A percentile compares a stretch with the other conserved stretches of the same genome.
These are phyloP conservation scores for Trachelus stipa DNA, from an alignment of 2,888 invertebrate species.

Conservation along the genomic window DNA sequence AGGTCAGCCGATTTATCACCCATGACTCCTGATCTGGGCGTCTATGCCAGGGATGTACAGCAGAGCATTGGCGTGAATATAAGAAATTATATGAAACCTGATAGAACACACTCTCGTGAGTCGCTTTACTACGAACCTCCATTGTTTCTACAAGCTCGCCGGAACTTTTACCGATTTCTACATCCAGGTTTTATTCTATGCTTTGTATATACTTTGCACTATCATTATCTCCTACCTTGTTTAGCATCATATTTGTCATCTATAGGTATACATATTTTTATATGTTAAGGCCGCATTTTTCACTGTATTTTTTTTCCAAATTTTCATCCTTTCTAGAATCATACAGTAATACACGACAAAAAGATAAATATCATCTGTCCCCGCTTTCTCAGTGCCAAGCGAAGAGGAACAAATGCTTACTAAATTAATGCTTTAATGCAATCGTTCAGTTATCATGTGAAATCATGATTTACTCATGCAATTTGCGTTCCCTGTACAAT, in stretches of 20 bases:
- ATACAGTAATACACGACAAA: neutral
- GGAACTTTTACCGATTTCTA: slow-evolving; percentile 50
- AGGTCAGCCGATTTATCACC: slow-evolving; percentile 81
- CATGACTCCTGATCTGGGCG: slow-evolving; percentile 82
- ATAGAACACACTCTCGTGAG: slow-evolving; percentile 55
- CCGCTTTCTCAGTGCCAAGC: neutral
- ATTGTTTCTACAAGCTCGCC: slow-evolving; percentile 39
- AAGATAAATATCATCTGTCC: neutral
- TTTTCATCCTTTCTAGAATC: neutral
- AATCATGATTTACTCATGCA: slow-evolving; percentile 34
- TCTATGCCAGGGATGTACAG: slow-evolving; percentile 86
- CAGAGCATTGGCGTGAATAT: slow-evolving; percentile 87
- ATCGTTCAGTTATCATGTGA: slow-evolving; percentile 27
- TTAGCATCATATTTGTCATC: neutral
- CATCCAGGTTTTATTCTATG: slow-evolving; percentile 41
- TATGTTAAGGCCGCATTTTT: neutral
- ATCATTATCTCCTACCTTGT: slow-evolving; percentile 9
- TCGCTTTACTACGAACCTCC: slow-evolving; percentile 36
- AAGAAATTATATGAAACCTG: slow-evolving; percentile 77
- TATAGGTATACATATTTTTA: neutral
- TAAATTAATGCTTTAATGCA: slow-evolving; percentile 30
- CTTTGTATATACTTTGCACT: slow-evolving; percentile 41
- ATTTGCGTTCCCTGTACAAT: slow-evolving; percentile 13
- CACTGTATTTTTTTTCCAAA: neutral
- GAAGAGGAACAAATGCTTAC: neutral